Evolutionary conservation across 2,888 invertebrate genomes (phyloP), one percentile per base, ranked within the genome.

Genomic region (Lasioglossum lativentre): DNA sequence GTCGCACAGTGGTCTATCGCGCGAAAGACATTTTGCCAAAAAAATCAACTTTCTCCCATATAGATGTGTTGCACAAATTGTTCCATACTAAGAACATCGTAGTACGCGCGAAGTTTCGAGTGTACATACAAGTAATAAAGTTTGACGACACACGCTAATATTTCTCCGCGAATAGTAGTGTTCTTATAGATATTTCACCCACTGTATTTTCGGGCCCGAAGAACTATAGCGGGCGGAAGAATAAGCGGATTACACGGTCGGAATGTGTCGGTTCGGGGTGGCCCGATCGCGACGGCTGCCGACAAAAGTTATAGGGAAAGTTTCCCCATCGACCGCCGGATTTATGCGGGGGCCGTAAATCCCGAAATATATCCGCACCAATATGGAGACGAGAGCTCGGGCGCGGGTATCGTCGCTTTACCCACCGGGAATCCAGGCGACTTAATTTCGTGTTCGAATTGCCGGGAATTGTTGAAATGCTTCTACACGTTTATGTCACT

Each of bases 291-390:
- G 72, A 80, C 66, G 75, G 59, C 56, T 81, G 84, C 71, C 74
- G 84, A 66, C 84, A 81, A 89, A 89, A 89, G 78, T 89, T 86
- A 86, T 86, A 68, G 83, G 78, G 63, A 86, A 89, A 89, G 77
- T 89, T 89, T 89, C 80, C 83, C 78, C 83, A 88, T 89, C 81
- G 90, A 80, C 88, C 72, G 6, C 16, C 45, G 70, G 82, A 88
- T 89, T 89, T 89, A 86, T 86, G 56, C 70, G 27, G 56, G 16
- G 34, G 30, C 34, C 82, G 86, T 86, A 82, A 82, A 86, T 86
- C 78, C 66, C 63, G 79, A 70, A 82, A 86, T 86, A 86, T 82
- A 71, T 73, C 81, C 74, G 23, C 34, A 16, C 77, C 81, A 78
- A 86, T 81, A 81, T 78, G 84, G 85, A 56, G 63, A 38, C n/a